Conservation (phyloP, 2,797 vertebrate genomes). For the Onychomys leucogaster region DNA sequence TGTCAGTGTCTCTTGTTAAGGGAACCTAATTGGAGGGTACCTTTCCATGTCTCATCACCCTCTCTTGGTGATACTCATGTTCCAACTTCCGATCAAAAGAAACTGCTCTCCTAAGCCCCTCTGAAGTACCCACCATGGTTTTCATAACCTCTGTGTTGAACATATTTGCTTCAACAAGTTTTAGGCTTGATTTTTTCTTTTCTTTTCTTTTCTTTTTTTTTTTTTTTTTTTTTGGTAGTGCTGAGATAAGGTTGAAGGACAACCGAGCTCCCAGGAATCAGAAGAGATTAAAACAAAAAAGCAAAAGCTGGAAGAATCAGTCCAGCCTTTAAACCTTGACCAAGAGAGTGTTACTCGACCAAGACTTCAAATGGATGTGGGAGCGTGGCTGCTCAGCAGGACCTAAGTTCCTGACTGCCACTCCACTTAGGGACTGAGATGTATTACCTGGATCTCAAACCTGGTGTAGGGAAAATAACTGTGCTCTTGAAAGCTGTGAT, state of each 20-base stretch:
- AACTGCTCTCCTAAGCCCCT: background rate
- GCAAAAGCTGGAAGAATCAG: background rate
- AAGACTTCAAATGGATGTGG: background rate
- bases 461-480: no score
- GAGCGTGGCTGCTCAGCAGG: background rate
- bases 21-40: background rate
- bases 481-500: background rate
- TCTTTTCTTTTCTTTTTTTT: background rate
- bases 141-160: background rate
- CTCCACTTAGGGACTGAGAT: background rate
- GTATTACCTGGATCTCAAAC: background rate
- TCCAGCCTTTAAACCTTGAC: background rate
- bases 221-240: background rate
- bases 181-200: slow-evolving; percentile 23
- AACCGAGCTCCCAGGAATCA: background rate
- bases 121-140: background rate
- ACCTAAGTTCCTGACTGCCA: background rate
- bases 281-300: background rate
- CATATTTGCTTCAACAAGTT: slow-evolving; percentile 27
- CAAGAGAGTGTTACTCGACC: background rate
- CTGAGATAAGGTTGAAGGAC: slow-evolving; percentile 24
- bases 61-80: background rate
- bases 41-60: background rate
- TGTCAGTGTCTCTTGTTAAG: background rate
- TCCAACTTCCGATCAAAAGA: background rate